Conservation (phyloP, 2,113 vertebrate species). For the Monopterus albus region DNA sequence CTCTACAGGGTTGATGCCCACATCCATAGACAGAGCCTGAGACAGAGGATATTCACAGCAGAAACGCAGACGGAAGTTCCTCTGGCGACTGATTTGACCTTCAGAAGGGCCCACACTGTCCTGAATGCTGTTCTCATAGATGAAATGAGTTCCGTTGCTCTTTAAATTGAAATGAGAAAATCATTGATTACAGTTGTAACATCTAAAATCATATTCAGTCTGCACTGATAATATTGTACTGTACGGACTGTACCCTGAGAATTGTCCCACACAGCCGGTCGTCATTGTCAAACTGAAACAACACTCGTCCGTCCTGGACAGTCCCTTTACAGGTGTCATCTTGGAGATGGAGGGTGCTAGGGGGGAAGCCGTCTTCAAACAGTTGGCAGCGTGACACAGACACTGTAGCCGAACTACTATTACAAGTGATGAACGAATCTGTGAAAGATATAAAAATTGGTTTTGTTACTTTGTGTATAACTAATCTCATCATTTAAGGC, state of each 20-base stretch:
- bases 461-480: too few relatives aligned
- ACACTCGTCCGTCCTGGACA: slow-evolving; percentile 58
- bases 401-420: slow-evolving; percentile 58
- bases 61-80: slow-evolving; percentile 45
- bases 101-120: slow-evolving; percentile 27
- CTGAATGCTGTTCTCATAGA: slow-evolving; percentile 60
- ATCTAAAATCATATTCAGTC: background rate
- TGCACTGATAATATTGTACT: background rate
- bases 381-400: slow-evolving; percentile 79
- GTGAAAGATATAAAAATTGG: background rate
- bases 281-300: slow-evolving; percentile 72
- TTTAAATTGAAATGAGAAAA: slow-evolving; percentile 1
- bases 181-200: background rate
- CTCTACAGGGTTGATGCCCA: slow-evolving; percentile 68
- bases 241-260: slow-evolving; percentile 56
- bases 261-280: slow-evolving; percentile 68
- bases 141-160: slow-evolving; percentile 69
- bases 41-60: slow-evolving; percentile 55
- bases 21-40: slow-evolving; percentile 47
- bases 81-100: slow-evolving; percentile 43
- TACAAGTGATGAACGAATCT: slow-evolving; percentile 69
- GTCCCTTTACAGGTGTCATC: slow-evolving; percentile 68
- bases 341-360: slow-evolving; percentile 61
- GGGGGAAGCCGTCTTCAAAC: slow-evolving; percentile 73
- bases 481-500: too few relatives aligned